Evolutionary conservation across 2,888 invertebrate species (phyloP).

Genomic region (Spicauda simplicius): DNA sequence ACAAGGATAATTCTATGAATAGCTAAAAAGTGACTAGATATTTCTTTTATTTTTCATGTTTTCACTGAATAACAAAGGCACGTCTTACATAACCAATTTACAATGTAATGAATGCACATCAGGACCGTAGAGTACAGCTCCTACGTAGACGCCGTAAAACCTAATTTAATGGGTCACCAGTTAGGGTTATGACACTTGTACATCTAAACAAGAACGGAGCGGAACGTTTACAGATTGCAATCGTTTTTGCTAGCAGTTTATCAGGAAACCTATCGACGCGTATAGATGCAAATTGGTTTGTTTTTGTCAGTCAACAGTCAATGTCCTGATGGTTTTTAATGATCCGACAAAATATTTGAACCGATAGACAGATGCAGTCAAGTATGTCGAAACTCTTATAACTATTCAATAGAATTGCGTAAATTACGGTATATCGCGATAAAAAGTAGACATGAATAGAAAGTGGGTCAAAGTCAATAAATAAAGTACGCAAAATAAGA

Average conservation of each 20-base stretch:
- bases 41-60: neutral
- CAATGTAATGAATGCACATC: slow-evolving; percentile 4
- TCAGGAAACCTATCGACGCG: slow-evolving; percentile 60
- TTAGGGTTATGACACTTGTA: slow-evolving; percentile 56
- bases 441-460: slow-evolving; percentile 56
- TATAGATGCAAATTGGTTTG: slow-evolving; percentile 55
- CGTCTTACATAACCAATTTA: neutral
- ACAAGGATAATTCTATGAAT: no score
- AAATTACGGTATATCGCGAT: slow-evolving; percentile 44
- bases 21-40: no score
- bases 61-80: neutral
- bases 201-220: slow-evolving; percentile 49
- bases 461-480: slow-evolving; percentile 68
- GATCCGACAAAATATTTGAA: slow-evolving; percentile 1
- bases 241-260: slow-evolving; percentile 52
- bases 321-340: slow-evolving; percentile 32
- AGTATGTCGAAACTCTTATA: slow-evolving; percentile 16
- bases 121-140: slow-evolving; percentile 11
- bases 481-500: slow-evolving; percentile 12
- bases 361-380: slow-evolving; percentile 9
- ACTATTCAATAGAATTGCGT: slow-evolving; percentile 21
- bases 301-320: slow-evolving; percentile 52
- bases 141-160: slow-evolving; percentile 39
- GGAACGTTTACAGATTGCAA: slow-evolving; percentile 57
- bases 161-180: slow-evolving; percentile 70